Evolutionary conservation across 53 echinoderm and acorn worm species (phyloP).

Genomic region (Crossaster papposus): DNA sequence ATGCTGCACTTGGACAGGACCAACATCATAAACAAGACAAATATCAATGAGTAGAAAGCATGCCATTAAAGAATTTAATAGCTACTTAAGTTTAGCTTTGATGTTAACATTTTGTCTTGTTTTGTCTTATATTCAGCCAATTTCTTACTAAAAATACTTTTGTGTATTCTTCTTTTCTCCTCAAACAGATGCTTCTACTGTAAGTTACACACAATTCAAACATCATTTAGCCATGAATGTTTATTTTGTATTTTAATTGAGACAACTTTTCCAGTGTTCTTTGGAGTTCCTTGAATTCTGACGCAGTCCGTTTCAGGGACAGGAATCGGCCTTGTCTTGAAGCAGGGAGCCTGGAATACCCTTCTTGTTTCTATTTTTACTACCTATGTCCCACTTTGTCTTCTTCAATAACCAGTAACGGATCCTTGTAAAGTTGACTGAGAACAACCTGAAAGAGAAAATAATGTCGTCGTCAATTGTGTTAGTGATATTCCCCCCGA

Average conservation of each 20-base stretch:
- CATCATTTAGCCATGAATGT: background rate
- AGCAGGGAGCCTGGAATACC: background rate
- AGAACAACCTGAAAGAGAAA: conserved; percentile 65
- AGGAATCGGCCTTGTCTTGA: background rate
- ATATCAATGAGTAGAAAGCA: background rate
- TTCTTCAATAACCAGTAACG: conserved; percentile 81
- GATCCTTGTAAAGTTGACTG: conserved; percentile 87
- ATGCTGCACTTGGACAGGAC: background rate
- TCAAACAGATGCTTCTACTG: background rate
- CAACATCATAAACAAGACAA: background rate
- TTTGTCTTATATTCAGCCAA: too few species aligned
- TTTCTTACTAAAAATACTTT: too few species aligned
- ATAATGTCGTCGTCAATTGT: too few species aligned
- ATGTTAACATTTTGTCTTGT: too few species aligned
- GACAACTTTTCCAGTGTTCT: background rate
- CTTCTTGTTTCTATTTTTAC: background rate
- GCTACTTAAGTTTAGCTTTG: background rate
- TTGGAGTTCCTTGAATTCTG: background rate
- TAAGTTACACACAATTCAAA: background rate
- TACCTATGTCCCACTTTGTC: conserved; percentile 18
- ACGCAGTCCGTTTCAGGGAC: background rate
- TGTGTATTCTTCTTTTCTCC: too few species aligned
- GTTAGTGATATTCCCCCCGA: background rate
- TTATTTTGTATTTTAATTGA: background rate
- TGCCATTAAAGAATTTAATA: background rate